Evolutionary conservation across 2,113 vertebrate genomes (phyloP).

Genomic region (Bufo gargarizans): DNA sequence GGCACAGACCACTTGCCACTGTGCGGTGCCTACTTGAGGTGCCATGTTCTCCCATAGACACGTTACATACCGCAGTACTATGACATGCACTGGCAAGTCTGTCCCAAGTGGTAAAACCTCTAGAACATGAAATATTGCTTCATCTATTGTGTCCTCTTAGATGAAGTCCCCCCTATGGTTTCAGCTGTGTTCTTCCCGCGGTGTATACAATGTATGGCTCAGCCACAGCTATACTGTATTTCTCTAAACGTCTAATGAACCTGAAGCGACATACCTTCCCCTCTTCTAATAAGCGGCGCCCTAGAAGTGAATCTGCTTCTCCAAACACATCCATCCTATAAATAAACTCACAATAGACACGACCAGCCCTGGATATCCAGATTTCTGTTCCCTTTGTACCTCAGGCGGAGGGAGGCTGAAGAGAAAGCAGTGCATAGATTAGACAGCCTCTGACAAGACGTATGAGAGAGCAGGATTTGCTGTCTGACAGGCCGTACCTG

Average conservation of each 20-base stretch:
- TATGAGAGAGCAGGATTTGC: neutral
- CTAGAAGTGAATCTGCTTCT: conserved; percentile 33
- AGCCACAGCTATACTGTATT: neutral
- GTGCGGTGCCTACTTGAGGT: too few species aligned
- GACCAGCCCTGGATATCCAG: neutral
- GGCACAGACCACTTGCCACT: too few species aligned
- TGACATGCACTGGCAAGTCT: neutral
- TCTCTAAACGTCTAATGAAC: conserved; percentile 12
- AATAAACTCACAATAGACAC: conserved; percentile 27
- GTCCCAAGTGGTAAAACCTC: neutral
- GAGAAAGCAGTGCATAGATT: neutral
- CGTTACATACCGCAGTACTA: too few species aligned
- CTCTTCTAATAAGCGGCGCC: neutral
- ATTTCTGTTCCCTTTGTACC: neutral
- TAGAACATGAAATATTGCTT: too few species aligned
- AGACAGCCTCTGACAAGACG: conserved; percentile 1
- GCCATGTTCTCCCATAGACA: too few species aligned
- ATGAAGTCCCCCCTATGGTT: too few species aligned
- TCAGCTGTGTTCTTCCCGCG: neutral
- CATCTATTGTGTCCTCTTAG: too few species aligned
- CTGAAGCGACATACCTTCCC: neutral
- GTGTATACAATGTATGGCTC: neutral
- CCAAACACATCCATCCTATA: conserved; percentile 5
- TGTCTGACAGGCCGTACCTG: neutral
- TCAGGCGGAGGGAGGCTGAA: neutral